phyloP scores from a whole-genome alignment of 1,140 invertebrate genomes.

The Scylla paramamosain region DNA sequence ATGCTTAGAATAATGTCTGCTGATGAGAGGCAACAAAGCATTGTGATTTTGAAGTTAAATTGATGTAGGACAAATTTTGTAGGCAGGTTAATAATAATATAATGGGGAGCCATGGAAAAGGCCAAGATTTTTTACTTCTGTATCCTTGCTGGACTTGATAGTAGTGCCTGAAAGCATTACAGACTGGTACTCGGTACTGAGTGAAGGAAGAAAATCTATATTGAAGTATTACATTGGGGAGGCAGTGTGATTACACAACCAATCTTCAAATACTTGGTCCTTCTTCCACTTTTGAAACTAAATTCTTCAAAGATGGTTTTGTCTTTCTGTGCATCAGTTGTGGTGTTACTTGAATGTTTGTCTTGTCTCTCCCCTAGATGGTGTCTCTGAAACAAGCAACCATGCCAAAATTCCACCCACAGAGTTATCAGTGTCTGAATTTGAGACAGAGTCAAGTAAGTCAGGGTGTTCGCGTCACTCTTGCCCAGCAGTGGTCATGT shows the following conservation, averaged over 20 bases:
- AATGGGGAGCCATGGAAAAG: no score
- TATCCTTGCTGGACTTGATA: no score
- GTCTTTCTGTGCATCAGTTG: slow-evolving; percentile 37
- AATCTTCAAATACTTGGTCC: background rate
- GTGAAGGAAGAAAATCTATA: background rate
- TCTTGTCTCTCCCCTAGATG: slow-evolving; percentile 74
- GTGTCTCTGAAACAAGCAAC: slow-evolving; percentile 71
- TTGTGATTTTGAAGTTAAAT: no score
- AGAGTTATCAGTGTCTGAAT: slow-evolving; percentile 72
- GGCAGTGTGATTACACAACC: background rate
- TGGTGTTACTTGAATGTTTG: slow-evolving; percentile 73
- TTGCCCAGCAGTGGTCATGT: slow-evolving; percentile 68
- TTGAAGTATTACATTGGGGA: background rate
- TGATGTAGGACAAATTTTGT: no score
- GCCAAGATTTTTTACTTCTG: no score
- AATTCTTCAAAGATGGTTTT: slow-evolving; percentile 26
- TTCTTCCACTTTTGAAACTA: background rate
- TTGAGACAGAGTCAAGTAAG: slow-evolving; percentile 73
- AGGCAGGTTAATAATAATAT: no score
- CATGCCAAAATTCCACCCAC: slow-evolving; percentile 71
- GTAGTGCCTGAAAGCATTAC: no score
- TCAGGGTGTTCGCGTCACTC: slow-evolving; percentile 72
- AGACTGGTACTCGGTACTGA: no score
- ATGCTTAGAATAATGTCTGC: no score
- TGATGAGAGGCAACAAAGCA: no score